Evolutionary conservation across 2,113 vertebrate species (phyloP).

Genomic region (Xiphorhynchus elegans): DNA sequence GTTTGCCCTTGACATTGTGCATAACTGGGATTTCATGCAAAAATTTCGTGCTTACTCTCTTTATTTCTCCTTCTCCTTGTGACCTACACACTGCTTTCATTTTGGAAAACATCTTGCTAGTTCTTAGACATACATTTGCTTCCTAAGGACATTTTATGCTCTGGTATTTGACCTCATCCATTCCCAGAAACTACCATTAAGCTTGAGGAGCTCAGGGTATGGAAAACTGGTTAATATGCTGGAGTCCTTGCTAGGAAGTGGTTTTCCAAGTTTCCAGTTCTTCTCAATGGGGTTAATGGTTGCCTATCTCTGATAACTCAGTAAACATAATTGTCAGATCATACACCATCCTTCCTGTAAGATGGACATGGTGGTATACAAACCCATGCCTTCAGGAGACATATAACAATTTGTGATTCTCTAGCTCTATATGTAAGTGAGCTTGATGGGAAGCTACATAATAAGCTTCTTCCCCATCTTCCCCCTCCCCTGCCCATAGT

Average conservation of each 20-base stretch:
- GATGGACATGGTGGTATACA: not conserved
- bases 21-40: not conserved
- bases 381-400: not conserved
- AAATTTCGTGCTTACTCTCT: not conserved
- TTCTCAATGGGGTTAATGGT: not conserved
- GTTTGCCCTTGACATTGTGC: not conserved
- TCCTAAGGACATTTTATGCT: not conserved
- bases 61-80: not conserved
- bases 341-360: not conserved
- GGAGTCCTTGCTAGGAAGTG: not conserved
- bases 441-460: not conserved
- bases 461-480: not conserved
- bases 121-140: not conserved
- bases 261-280: not conserved
- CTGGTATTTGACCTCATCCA: not conserved
- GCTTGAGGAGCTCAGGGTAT: rapidly evolving
- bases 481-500: rapidly evolving
- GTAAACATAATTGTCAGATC: not conserved
- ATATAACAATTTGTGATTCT: not conserved
- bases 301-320: not conserved
- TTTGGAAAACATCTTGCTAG: not conserved
- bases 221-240: not conserved
- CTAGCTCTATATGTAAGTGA: not conserved
- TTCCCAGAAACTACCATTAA: not conserved
- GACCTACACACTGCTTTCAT: not conserved